Evolutionary conservation across 92 coral and sea anemone genomes (phyloP), one percentile per base, ranked within the genome.

Genomic region (Phenganax marumi): DNA sequence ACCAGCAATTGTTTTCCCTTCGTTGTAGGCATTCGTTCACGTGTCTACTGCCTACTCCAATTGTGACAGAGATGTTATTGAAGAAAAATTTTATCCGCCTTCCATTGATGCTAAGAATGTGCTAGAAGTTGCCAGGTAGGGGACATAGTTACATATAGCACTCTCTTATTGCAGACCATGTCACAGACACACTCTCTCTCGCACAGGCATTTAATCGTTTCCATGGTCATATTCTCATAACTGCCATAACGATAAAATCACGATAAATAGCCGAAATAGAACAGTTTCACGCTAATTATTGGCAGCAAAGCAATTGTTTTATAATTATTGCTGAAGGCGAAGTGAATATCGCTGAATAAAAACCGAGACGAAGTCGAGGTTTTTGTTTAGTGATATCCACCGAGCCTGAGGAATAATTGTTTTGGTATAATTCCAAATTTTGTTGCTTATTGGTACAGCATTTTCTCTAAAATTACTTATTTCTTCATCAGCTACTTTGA

Each of bases 1-100:
- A 46, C 12, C 16, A 25, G 12, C 7, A 49, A 49, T 21, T 18
- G 24, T 51, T 57, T 56, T 52, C 19, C 49, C 71, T 74, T 55
- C 0, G 1, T 7, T 50, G 11, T 70, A 90, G 98, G 94, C 90
- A 9, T 82, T 92, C 17, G 75, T 95, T 12, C 99, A 96, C 68
- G 99, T 96, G 10, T 96, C 99, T 43, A 91, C 99, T 57, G 97
- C 99, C n/a, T 96, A 96, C 57, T 92, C 97, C 21, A 96, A 96
- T 91, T 96, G 99, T 63, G 97, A 96, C 86, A 84, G 84, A 58
- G 92, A 83, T 47, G 76, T 85, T 13, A 79, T 96, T 12, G 99
- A 96, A 64, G 99, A 96, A 81, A 96, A 90, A 81, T 88, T 92
- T 19, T 96, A 96, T 48, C 97, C 99, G 14, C 91, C 97, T 7